Conservation (phyloP, 2,888 invertebrate genomes). For the Synanthedon andrenaeformis region DNA sequence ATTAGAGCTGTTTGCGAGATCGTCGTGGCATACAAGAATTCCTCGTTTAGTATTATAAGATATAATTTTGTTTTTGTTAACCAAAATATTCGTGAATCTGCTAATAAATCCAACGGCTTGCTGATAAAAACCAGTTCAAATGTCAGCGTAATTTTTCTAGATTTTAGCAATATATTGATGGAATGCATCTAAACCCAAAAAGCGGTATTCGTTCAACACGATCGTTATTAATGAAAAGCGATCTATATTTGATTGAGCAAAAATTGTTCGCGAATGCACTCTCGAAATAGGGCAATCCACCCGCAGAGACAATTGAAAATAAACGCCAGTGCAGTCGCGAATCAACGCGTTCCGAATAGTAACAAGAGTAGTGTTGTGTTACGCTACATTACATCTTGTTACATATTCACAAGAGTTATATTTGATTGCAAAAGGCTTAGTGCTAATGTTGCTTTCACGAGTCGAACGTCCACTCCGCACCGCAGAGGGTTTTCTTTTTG, state of each 20-base stretch:
- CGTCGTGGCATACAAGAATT: no score
- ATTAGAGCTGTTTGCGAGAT: no score
- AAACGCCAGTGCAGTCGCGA: conserved; percentile 32
- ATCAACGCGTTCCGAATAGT: conserved; percentile 16
- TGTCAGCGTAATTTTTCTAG: no score
- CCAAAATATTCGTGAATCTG: no score
- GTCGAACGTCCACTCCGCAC: conserved; percentile 45
- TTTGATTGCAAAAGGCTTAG: conserved; percentile 18
- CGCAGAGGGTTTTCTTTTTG: conserved; percentile 48
- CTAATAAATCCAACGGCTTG: no score
- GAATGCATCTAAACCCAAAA: neutral
- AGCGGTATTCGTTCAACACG: neutral
- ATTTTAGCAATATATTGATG: neutral
- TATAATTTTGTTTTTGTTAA: no score
- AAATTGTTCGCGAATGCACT: conserved; percentile 44
- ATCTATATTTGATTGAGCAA: conserved; percentile 41
- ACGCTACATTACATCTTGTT: conserved; percentile 33
- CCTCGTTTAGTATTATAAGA: no score
- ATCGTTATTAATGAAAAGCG: conserved; percentile 15
- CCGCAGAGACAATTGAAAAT: conserved; percentile 64
- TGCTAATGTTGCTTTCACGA: conserved; percentile 25
- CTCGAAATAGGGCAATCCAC: conserved; percentile 60
- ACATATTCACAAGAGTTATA: conserved; percentile 20
- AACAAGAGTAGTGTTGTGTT: conserved; percentile 15
- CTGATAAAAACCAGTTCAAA: no score